Evolutionary conservation across 2,888 invertebrate species (phyloP), one percentile per base, ranked within the genome.

Genomic region (Acronicta psi): DNA sequence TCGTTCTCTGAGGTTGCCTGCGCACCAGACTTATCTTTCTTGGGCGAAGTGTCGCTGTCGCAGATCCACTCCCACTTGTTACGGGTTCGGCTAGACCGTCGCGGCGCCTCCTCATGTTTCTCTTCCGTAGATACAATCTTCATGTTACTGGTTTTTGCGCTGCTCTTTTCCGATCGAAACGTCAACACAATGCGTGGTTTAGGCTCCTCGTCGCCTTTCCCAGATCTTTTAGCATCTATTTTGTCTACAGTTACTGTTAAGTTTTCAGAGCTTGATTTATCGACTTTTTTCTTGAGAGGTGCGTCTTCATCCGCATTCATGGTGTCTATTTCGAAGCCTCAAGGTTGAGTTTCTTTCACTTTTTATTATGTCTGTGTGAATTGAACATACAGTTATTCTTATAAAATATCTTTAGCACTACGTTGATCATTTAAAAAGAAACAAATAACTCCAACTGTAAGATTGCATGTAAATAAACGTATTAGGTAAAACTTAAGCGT

Each of bases 131-230:
- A 90, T 44, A 92, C 94, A 16, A 94, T 94, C 80, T 94, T 95
- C 88, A 95, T 94, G 63, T 94, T 94, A 52, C 88, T 89, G 44
- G 87, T 95, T 62, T 95, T 95, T 0, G 92, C 89, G 62, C 94
- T 95, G 2, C 93, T 92, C 76, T 95, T 95, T 59, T 95, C 95
- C 0, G 95, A 95, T n/a, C 95, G 92, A 68, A 96, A 95, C 0
- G 95, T 96, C 31, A 96, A 83, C 9, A 96, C 95, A 58, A 96
- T 95, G 40, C 95, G 92, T 2, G 95, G 95, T 78, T 95, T 95
- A 0, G 91, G 90, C 54, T 93, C 93, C 51, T 90, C 91, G 9
- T 90, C 91, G 25, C 80, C 79, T 73, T 88, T 88, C 5, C 87
- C 90, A 2, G 75, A 47, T 76, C 87, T 89, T 60, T 86, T 89